Conservation (phyloP, 2,888 invertebrate species). For the Leucophenga montana region DNA sequence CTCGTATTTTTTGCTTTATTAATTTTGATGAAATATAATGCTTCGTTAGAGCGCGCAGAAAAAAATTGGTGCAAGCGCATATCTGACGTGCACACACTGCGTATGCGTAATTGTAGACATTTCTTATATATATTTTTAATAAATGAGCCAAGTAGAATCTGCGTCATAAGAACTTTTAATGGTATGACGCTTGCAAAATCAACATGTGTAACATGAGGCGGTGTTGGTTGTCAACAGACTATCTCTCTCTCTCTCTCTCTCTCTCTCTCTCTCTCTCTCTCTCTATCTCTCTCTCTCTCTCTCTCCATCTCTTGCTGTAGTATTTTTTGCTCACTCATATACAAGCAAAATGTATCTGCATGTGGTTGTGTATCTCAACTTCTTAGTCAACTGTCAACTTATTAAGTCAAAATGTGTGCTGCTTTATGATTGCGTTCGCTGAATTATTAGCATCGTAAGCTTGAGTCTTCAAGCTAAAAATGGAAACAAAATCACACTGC, state of each 20-base stretch:
- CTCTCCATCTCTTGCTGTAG: too few relatives aligned
- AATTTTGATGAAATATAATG: too few relatives aligned
- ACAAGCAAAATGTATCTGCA: background rate
- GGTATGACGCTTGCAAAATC: conserved; percentile 31
- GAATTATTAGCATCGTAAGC: conserved; percentile 47
- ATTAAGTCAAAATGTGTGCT: conserved; percentile 52
- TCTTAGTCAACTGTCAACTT: conserved; percentile 54
- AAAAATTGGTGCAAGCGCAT: background rate
- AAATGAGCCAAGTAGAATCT: too few relatives aligned
- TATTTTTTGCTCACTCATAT: too few relatives aligned
- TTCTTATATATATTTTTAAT: background rate
- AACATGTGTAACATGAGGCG: conserved; percentile 46
- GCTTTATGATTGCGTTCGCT: conserved; percentile 29
- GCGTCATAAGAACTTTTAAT: conserved; percentile 32
- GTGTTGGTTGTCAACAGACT: too few relatives aligned
- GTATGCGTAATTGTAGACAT: conserved; percentile 14
- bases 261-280: too few relatives aligned
- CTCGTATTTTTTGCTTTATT: too few relatives aligned
- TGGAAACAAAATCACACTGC: conserved; percentile 3
- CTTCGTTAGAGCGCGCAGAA: background rate
- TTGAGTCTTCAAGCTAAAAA: conserved; percentile 1
- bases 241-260: too few relatives aligned
- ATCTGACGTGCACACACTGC: conserved; percentile 8
- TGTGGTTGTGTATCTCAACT: background rate
- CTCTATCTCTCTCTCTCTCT: too few relatives aligned